Base-by-base conservation (phyloP, 2,888 invertebrate genomes). In the Drosophila antonietae region DNA sequence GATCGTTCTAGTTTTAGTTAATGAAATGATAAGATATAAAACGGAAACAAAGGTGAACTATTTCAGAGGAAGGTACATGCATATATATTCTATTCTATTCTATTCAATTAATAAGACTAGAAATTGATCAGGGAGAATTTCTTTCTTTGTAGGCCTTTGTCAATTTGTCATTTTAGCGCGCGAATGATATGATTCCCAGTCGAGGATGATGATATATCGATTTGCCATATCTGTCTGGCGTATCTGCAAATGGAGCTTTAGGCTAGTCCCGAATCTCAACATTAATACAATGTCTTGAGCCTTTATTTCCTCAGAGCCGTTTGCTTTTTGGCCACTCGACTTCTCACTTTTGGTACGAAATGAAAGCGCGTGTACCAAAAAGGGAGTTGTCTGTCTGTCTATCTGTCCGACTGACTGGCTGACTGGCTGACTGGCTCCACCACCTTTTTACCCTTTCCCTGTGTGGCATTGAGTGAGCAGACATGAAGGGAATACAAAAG, bases 401-500 rank as follows among this genome's bases (percentile, higher is more conserved):
- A 46, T 23, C 35, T 37, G 58, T 23, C 37, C 28, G 47, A 18
- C 58, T 39, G 58, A 3, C 23, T 23, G 23, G 2, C 23, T 23
- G 23, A 23, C 23, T 23, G 23, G 23, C 37, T 53, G 53, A 15
- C 39, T 59, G 47, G 28, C 47, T 58, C 46, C 23, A 58, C 58
- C 37, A 28, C 46, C 35, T 28, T 59, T 59, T 49, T 39, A 58
- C 57, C 57, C 58, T 39, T 59, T 47, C 47, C 28, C 6, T 15
- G 23, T 37, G 12, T 39, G 62, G 35, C 41, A 51, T 43, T 33
- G 62, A 61, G 61, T 62, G 23, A 64, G 52, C 53, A 65, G 41
- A 23, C 66, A 67, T 56, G 53, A n/a, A 49, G 66, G 12, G 56
- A 31, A 68, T 70, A 47, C 51, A 55, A 79, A 80, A 79, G 82